Conservation (phyloP, 2,797 vertebrate species). For the Sebastes steindachneri region DNA sequence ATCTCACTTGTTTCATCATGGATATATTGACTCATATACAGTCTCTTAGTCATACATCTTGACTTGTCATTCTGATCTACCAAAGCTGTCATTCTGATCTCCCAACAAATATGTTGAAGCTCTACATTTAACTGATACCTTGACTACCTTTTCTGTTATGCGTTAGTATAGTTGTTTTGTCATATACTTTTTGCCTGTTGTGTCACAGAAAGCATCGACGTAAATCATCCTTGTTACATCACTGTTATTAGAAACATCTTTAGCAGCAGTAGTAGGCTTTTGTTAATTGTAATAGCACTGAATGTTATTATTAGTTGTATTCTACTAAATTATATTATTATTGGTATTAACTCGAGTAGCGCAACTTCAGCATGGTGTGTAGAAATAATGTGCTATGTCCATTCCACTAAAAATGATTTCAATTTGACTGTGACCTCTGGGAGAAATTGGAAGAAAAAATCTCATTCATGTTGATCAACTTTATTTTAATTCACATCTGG, state of each 20-base stretch:
- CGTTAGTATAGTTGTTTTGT: neutral
- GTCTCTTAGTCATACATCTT: neutral
- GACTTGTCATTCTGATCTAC: neutral
- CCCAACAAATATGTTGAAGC: neutral
- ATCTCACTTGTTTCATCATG: neutral
- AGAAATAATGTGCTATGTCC: neutral
- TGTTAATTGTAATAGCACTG: neutral
- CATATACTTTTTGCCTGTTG: neutral
- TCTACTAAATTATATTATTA: neutral
- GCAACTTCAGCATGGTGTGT: neutral
- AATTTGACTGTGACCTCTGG: neutral
- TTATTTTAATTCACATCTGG: neutral
- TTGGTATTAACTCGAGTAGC: neutral
- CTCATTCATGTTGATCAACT: neutral
- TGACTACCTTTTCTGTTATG: neutral
- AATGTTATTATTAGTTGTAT: neutral
- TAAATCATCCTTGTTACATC: neutral
- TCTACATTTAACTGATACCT: neutral
- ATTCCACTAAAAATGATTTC: neutral
- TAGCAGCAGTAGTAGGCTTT: neutral
- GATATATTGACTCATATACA: neutral
- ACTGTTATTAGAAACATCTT: neutral
- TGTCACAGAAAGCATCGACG: neutral
- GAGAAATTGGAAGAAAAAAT: neutral
- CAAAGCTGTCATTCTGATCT: neutral